Percentiles rank a stretch among this genome's conserved stretches.
These are phyloP conservation scores for Psittacula echo DNA, from an alignment of 2,797 vertebrate genomes.

Conservation along the genomic window DNA sequence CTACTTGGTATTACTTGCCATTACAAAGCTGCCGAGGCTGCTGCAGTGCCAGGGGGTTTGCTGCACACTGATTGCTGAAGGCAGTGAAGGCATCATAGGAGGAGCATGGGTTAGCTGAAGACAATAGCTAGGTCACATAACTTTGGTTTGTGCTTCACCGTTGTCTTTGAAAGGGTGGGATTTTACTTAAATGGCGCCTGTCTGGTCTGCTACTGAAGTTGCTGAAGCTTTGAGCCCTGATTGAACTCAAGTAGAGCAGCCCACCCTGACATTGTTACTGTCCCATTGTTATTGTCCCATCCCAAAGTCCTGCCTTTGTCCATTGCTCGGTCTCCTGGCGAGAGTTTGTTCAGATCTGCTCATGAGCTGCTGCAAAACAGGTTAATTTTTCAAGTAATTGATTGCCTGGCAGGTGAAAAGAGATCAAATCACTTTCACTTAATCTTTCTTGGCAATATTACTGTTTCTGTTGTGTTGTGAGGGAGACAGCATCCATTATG, in stretches of 20 bases:
- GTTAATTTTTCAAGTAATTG: slow-evolving; percentile 4
- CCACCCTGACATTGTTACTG: accelerated
- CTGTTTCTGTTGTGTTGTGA: slow-evolving; percentile 49
- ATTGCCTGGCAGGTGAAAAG: slow-evolving; percentile 44
- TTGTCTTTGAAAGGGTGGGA: too few species aligned
- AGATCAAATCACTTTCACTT: neutral
- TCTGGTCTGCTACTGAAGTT: too few species aligned
- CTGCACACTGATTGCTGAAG: neutral
- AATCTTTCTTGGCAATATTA: slow-evolving; percentile 18
- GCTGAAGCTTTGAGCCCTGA: too few species aligned
- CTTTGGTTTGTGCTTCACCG: too few species aligned
- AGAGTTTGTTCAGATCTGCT: neutral
- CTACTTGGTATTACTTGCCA: neutral
- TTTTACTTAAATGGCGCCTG: too few species aligned
- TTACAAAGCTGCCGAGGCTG: accelerated
- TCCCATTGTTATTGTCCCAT: neutral
- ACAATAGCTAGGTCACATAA: too few species aligned
- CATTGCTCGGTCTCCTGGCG: neutral
- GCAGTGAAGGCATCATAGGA: neutral
- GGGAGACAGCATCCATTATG: slow-evolving; percentile 11
- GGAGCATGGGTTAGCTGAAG: neutral
- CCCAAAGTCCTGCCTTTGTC: neutral
- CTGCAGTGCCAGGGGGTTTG: accelerated
- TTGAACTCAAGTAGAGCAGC: neutral
- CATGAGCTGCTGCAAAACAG: neutral